Percentiles rank a stretch among this genome's conserved stretches.
Conservation (phyloP, 1,140 invertebrate genomes). For the Pseudoatta argentina region DNA sequence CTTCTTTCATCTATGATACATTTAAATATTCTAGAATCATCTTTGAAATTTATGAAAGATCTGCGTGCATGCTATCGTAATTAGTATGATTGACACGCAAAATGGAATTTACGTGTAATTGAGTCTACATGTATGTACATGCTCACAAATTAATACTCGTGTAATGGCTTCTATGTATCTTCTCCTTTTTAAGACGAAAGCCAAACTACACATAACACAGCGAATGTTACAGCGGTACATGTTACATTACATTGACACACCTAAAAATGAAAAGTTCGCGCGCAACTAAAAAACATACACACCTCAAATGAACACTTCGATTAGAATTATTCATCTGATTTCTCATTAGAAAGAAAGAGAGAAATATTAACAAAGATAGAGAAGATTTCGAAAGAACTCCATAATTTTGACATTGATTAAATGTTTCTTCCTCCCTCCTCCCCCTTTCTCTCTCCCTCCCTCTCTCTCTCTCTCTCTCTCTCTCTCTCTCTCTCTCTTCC, state of each 20-base stretch:
- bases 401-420: not conserved
- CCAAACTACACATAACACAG: conserved; percentile 20
- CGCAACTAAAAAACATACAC: conserved; percentile 31
- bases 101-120: conserved; percentile 36
- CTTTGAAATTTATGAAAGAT: conserved; percentile 23
- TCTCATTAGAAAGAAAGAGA: conserved; percentile 29
- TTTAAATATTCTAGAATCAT: conserved; percentile 29
- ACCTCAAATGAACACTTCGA: conserved; percentile 34
- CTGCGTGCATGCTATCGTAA: conserved; percentile 27
- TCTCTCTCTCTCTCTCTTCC: not conserved
- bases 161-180: conserved; percentile 65
- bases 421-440: not conserved
- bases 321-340: conserved; percentile 61
- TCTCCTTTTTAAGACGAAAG: conserved; percentile 45
- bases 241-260: not conserved
- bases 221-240: conserved; percentile 31
- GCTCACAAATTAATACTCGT: conserved; percentile 64
- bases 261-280: not conserved
- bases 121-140: conserved; percentile 41
- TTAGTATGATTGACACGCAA: conserved; percentile 15
- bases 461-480: not conserved
- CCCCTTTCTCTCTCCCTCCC: not conserved
- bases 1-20: not conserved
- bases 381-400: not conserved
- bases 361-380: not conserved